phyloP scores from a whole-genome alignment of 2,113 vertebrate genomes.

The Megaleporinus macrocephalus region DNA sequence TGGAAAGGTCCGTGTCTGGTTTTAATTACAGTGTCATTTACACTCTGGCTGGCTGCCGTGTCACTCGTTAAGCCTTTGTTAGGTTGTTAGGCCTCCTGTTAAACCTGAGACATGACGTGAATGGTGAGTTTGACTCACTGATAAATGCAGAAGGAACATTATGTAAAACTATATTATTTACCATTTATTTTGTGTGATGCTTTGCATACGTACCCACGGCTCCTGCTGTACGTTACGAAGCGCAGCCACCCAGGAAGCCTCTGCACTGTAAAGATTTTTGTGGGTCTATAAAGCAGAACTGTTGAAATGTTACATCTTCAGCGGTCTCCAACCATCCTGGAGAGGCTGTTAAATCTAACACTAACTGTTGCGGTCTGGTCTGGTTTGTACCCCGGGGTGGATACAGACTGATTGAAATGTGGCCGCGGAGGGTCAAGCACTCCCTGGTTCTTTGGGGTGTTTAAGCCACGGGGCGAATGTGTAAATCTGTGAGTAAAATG shows the following conservation, averaged over 20 bases:
- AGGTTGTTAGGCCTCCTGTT: not conserved
- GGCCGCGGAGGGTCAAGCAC: not conserved
- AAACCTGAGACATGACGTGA: not conserved
- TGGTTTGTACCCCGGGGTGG: not conserved
- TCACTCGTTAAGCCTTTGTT: constrained; percentile 1
- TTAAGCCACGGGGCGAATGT: not conserved
- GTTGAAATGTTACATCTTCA: not conserved
- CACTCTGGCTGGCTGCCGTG: not conserved
- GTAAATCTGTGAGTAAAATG: not conserved
- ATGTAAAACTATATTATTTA: not conserved
- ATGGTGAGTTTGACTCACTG: not conserved
- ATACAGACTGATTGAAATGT: constrained; percentile 1
- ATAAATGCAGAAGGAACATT: not conserved
- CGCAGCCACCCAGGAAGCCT: not conserved
- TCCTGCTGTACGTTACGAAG: not conserved
- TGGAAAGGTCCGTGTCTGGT: constrained; percentile 2
- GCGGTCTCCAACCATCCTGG: too few species aligned
- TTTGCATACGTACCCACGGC: not conserved
- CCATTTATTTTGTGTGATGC: not conserved
- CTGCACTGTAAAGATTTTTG: not conserved
- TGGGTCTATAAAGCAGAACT: not conserved
- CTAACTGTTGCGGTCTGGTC: not conserved
- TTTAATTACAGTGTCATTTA: constrained; percentile 24
- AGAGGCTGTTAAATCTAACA: not conserved
- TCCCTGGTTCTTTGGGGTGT: not conserved